These are phyloP conservation scores for Labia minor DNA, from an alignment of 2,888 invertebrate genomes.

Conservation along the genomic window DNA sequence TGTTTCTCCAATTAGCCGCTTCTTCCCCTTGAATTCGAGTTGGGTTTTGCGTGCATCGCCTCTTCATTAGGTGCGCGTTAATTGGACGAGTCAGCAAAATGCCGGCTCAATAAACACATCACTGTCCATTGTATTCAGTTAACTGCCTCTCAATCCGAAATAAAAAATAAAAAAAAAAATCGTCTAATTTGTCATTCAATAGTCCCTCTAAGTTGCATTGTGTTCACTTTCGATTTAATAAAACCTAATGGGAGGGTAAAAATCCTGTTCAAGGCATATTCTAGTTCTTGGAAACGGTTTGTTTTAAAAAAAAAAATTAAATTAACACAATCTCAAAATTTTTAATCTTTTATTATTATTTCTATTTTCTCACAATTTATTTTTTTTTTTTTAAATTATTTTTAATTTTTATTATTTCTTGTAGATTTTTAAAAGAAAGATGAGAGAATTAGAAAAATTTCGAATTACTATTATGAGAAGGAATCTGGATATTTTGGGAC, in stretches of 20 bases:
- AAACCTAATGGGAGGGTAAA: not conserved
- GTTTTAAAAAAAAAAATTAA: no score
- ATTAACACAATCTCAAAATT: no score
- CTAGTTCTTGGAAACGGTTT: not conserved
- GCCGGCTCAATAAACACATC: constrained; percentile 13
- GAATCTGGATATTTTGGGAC: no score
- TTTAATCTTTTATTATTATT: no score
- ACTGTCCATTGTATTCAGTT: constrained; percentile 6
- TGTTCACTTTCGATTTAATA: not conserved
- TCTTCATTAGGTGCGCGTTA: constrained; percentile 7
- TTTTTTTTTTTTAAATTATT: no score
- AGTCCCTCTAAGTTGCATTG: not conserved
- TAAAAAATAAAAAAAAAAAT: not conserved
- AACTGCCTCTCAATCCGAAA: not conserved
- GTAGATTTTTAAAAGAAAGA: no score
- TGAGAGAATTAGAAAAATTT: no score
- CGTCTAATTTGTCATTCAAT: not conserved
- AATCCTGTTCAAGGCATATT: not conserved
- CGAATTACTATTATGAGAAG: no score
- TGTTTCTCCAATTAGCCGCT: not conserved
- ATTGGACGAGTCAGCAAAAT: constrained; percentile 13
- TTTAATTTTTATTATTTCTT: no score
- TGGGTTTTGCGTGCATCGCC: not conserved
- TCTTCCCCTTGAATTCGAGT: not conserved
- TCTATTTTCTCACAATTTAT: no score